A percentile compares a stretch with the other conserved stretches of the same genome.
Evolutionary conservation across 2,797 vertebrate genomes (phyloP).

Genomic region (Huso huso): DNA sequence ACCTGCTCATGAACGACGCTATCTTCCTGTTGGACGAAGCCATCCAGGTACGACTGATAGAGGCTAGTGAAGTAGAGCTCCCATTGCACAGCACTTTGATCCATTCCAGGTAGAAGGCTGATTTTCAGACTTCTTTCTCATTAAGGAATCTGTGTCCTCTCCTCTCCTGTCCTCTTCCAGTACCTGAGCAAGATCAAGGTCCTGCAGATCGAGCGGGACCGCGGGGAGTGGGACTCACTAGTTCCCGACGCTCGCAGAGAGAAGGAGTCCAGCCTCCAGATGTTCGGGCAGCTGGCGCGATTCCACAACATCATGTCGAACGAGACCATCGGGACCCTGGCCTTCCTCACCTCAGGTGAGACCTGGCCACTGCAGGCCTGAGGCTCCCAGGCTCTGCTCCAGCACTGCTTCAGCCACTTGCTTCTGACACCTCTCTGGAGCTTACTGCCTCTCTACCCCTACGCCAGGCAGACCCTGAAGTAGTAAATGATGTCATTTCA

Average conservation of each 20-base stretch:
- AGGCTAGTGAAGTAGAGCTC: too few relatives aligned
- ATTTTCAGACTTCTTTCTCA: not conserved
- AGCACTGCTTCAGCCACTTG: not conserved
- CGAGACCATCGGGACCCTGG: constrained; percentile 91
- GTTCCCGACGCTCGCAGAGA: constrained; percentile 79
- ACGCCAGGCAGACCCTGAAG: not conserved
- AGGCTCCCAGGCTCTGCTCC: not conserved
- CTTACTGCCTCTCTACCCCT: not conserved
- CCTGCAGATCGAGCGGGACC: constrained; percentile 89
- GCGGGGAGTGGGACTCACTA: constrained; percentile 84
- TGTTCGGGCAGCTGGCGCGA: constrained; percentile 92
- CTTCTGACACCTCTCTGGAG: not conserved
- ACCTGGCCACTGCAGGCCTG: not conserved
- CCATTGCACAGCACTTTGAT: not conserved
- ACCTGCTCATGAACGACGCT: constrained; percentile 94
- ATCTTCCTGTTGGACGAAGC: constrained; percentile 93
- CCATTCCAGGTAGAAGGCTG: not conserved
- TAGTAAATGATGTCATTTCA: too few relatives aligned
- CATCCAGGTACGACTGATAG: constrained; percentile 73
- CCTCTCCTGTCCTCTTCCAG: constrained; percentile 44
- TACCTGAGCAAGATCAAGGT: constrained; percentile 98
- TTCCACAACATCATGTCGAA: constrained; percentile 99
- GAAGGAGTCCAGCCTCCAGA: constrained; percentile 90
- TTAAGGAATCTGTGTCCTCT: not conserved
- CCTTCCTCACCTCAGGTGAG: constrained; percentile 93